Evolutionary conservation across 2,888 invertebrate genomes (phyloP), one percentile per base, ranked within the genome.

Genomic region (Drosophila pseudotakahashii): DNA sequence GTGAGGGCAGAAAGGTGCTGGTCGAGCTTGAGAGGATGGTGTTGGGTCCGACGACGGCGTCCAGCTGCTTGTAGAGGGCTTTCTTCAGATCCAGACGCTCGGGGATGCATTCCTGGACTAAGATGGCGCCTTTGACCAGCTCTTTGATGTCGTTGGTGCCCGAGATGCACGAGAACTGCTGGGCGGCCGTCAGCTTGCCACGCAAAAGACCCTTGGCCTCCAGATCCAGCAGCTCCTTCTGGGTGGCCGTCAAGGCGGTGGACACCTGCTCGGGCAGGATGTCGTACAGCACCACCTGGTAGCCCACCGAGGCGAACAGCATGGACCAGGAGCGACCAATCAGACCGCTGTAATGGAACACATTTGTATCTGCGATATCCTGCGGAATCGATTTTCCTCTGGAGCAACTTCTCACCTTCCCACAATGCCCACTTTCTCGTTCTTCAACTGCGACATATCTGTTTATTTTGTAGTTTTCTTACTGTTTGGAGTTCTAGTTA

Each of bases 251-350:
- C 1, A 98, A 92, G 0, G 98, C 97, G 52, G 93, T 94, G 11
- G 94, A 92, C 26, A 98, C 94, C 92, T 97, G 97, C 74, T 95
- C 94, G 1, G 95, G 94, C 39, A 96, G 93, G 55, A 97, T 95
- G 89, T 99, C 99, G 91, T 95, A 99, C 52, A 99, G 93, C 13
- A 94, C 93, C 32, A 99, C 98, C 90, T 95, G 94, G 91, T 98
- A 98, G 10, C 98, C 98, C 6, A 96, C 97, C 9, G 97, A 95
- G 0, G 98, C 98, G 92, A 98, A 99, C 37, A 99, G 93, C 98
- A 99, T 98, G 0, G 98, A 96, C 98, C 98, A 99, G 84, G 98
- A 98, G 61, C 97, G 94, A 3, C 99, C 99, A 84, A 99, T 98
- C 57, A 99, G 93, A 3, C 99, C 99, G 91, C 98, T 99, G 23